Conservation (phyloP, 2,888 invertebrate species). For the Agonopterix subpropinquella region DNA sequence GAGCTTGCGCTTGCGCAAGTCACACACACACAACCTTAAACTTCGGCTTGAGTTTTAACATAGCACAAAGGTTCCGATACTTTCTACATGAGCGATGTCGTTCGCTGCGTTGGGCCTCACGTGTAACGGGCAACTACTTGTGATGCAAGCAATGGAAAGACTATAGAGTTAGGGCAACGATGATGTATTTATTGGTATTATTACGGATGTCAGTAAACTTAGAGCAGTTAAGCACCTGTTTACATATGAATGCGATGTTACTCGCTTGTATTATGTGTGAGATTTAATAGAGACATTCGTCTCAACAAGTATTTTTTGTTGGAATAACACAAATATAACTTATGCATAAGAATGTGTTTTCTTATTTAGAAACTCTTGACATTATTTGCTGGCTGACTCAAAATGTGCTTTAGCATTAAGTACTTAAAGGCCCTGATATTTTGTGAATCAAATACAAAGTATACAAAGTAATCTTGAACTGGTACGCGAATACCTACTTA, state of each 20-base stretch:
- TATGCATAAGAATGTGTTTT: constrained; percentile 30
- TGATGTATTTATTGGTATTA: constrained; percentile 29
- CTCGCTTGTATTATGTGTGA: constrained; percentile 38
- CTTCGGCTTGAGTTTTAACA: constrained; percentile 16
- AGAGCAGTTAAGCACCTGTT: constrained; percentile 60
- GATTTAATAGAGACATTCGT: constrained; percentile 58
- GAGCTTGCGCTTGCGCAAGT: constrained; percentile 42
- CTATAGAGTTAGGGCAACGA: constrained; percentile 6
- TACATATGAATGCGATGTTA: constrained; percentile 53
- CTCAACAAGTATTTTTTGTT: constrained; percentile 44
- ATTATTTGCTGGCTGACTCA: not conserved
- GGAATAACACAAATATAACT: constrained; percentile 33
- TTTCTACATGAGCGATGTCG: too few relatives aligned
- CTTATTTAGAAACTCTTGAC: constrained; percentile 7
- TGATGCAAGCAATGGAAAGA: constrained; percentile 19
- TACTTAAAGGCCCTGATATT: too few relatives aligned
- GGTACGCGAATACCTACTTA: too few relatives aligned
- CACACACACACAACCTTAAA: constrained; percentile 20
- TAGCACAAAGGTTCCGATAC: too few relatives aligned
- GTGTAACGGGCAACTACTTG: too few relatives aligned
- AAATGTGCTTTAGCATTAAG: too few relatives aligned
- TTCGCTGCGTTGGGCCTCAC: too few relatives aligned
- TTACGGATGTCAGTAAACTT: constrained; percentile 63
- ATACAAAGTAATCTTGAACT: too few relatives aligned
- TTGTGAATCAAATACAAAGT: too few relatives aligned